Conservation (phyloP, 2,797 vertebrate genomes). For the Onychomys leucogaster region DNA sequence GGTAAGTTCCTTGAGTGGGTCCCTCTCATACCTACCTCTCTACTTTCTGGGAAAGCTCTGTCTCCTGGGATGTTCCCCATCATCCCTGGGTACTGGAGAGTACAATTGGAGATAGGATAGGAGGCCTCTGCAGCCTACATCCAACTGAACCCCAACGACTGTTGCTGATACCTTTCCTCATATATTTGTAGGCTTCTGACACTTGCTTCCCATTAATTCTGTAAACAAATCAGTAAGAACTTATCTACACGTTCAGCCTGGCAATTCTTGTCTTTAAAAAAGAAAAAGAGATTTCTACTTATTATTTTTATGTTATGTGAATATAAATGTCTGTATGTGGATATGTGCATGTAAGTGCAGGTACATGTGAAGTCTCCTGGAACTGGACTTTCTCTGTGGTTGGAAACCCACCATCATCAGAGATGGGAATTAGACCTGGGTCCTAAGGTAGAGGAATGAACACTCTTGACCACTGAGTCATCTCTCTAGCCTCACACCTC, state of each 20-base stretch:
- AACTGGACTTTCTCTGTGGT: not conserved
- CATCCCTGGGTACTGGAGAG: not conserved
- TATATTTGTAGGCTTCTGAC: not conserved
- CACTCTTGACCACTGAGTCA: not conserved
- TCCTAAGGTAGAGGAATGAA: not conserved
- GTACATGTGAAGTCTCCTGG: not conserved
- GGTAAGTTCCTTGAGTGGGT: not conserved
- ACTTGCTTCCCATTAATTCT: not conserved
- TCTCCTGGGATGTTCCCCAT: not conserved
- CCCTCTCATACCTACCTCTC: not conserved
- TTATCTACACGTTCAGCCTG: not conserved
- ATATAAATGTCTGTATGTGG: not conserved
- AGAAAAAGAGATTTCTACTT: not conserved
- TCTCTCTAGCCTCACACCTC: not conserved
- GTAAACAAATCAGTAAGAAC: not conserved
- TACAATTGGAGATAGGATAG: no score
- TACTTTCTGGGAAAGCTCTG: not conserved
- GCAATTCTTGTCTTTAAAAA: not conserved
- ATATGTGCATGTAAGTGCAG: not conserved
- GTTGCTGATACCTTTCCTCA: not conserved
- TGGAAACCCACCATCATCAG: not conserved
- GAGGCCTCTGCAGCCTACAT: not conserved
- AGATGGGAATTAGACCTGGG: not conserved
- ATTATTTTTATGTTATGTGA: not conserved
- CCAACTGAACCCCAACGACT: not conserved